Percentiles rank a stretch among this genome's conserved stretches.
Evolutionary conservation across 2,113 vertebrate species (phyloP).

Genomic region (Actenoides lindsayi): DNA sequence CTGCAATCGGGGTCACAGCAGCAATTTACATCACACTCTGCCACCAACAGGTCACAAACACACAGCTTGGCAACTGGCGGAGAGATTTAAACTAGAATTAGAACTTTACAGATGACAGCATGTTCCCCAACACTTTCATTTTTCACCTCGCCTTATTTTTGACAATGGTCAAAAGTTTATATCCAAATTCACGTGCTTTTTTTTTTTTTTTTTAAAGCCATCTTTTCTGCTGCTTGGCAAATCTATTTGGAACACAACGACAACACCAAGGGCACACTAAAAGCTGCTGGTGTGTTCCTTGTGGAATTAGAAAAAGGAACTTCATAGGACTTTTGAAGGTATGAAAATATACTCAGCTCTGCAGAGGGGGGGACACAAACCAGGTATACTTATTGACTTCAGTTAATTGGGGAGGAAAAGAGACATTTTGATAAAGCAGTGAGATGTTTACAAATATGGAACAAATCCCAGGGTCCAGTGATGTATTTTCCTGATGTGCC

Average conservation of each 20-base stretch:
- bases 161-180: background rate
- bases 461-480: background rate
- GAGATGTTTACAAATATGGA: background rate
- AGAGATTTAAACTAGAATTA: background rate
- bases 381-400: background rate
- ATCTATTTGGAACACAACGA: background rate
- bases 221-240: background rate
- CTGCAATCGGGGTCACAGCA: conserved; percentile 86
- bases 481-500: background rate
- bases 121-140: background rate
- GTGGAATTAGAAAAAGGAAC: background rate
- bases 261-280: background rate
- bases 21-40: conserved; percentile 82
- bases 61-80: conserved; percentile 78
- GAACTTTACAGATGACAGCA: background rate
- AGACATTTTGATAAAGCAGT: background rate
- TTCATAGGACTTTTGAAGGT: background rate
- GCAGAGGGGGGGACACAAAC: background rate
- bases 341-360: background rate
- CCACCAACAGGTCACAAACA: conserved; percentile 79
- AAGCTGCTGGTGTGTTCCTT: background rate
- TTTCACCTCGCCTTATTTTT: background rate
- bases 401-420: background rate
- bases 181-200: background rate
- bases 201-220: background rate